A percentile compares a stretch with the other conserved stretches of the same genome.
These are phyloP conservation scores for Orgyia antiqua DNA, from an alignment of 2,888 invertebrate genomes.

Conservation along the genomic window DNA sequence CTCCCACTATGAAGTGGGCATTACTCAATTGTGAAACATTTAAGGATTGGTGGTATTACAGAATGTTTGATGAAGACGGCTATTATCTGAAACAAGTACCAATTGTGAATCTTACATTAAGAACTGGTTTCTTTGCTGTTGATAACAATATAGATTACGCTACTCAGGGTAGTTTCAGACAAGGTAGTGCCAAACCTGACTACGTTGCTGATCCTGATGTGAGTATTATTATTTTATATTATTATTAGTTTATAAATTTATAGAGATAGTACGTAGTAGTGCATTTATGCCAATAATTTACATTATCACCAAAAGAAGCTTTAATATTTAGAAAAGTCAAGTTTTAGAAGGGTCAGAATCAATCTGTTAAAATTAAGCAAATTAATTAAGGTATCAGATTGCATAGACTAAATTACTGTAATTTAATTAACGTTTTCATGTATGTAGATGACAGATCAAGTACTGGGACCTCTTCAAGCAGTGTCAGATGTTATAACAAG, in stretches of 20 bases:
- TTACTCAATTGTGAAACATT: neutral
- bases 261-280: no score
- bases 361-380: no score
- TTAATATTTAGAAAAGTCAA: no score
- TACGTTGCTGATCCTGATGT: slow-evolving; percentile 52
- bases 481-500: slow-evolving; percentile 39
- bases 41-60: slow-evolving; percentile 12
- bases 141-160: slow-evolving; percentile 46
- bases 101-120: slow-evolving; percentile 40
- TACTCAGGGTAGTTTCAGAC: slow-evolving; percentile 52
- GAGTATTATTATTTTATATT: slow-evolving; percentile 18
- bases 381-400: no score
- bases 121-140: slow-evolving; percentile 41
- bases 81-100: slow-evolving; percentile 39
- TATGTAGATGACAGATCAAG: slow-evolving; percentile 37
- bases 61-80: slow-evolving; percentile 41
- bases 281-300: no score
- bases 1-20: no score
- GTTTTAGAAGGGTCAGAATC: no score
- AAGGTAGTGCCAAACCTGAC: slow-evolving; percentile 43
- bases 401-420: no score
- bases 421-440: no score
- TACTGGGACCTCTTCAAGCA: slow-evolving; percentile 37
- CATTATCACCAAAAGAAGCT: no score
- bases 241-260: no score